Evolutionary conservation across 2,797 vertebrate species (phyloP), one percentile per base, ranked within the genome.

Genomic region (Dicrostonyx torquatus): DNA sequence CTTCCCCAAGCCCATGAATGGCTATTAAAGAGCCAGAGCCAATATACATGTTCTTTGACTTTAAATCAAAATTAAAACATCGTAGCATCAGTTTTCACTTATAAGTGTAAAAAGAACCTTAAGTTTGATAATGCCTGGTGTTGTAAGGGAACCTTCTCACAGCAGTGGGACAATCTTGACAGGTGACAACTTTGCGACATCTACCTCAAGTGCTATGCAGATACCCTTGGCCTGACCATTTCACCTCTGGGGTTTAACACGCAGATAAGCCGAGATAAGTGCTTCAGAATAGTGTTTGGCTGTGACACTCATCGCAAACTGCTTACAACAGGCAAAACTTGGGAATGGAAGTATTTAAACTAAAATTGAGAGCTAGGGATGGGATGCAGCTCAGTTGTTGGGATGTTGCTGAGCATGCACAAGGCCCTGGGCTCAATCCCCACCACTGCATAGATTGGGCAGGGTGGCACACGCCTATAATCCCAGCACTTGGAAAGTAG

Each of bases 21-120:
- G 64, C 80, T 89, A 43, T 86, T 60, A 68, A 91, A 68, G 24
- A 90, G 48, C 18, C 40, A 31, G 77, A 94, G 37, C 15, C 64
- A 88, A n/a, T 40, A 83, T 24, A 72, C 20, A 0, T 10, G 58
- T 53, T n/a, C 24, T 26, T 70, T 87, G 70, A 79, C 64, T 89
- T 95, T 78, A 82, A 75, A 79, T 83, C 37, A 14, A 91, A 95
- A 83, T 82, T 94, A 90, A 92, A 87, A 91, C 48, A 62, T 87
- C 88, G 79, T n/a, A 88, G 66, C 37, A 34, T 17, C 20, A 60
- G 13, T 79, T 82, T 95, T 83, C 62, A 79, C 50, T 89, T 83
- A 82, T 13, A 75, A 91, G 62, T 78, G 72, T 53, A 86, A 64
- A 92, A 53, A 87, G 89, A 83, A 96, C 24, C 31, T 60, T 86